phyloP scores from a whole-genome alignment of 2,888 invertebrate species.

The Dione juno region DNA sequence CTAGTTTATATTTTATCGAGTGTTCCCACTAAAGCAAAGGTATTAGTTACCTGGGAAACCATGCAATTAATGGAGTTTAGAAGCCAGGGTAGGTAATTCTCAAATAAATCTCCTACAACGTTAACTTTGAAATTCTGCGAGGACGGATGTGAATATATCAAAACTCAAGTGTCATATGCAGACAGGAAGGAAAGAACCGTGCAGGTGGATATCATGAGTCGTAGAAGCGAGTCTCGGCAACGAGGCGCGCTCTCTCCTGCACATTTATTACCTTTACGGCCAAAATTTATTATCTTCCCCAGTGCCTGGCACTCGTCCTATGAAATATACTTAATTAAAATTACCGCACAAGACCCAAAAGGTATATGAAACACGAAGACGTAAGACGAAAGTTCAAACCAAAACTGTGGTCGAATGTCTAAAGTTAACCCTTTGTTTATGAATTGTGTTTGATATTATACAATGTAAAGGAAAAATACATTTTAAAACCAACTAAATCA shows the following conservation, averaged over 20 bases:
- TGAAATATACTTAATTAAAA: slow-evolving; percentile 81
- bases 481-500: neutral
- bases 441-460: slow-evolving; percentile 20
- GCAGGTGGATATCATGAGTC: slow-evolving; percentile 68
- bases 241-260: slow-evolving; percentile 50
- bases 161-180: slow-evolving; percentile 57
- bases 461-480: slow-evolving; percentile 5
- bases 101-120: slow-evolving; percentile 35
- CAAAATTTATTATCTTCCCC: slow-evolving; percentile 70
- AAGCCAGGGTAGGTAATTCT: slow-evolving; percentile 23
- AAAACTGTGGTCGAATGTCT: slow-evolving; percentile 30
- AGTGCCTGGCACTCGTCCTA: slow-evolving; percentile 63
- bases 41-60: slow-evolving; percentile 9
- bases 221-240: slow-evolving; percentile 44
- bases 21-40: slow-evolving; percentile 34
- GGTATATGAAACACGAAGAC: slow-evolving; percentile 60
- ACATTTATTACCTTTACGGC: slow-evolving; percentile 75
- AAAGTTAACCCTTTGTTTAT: slow-evolving; percentile 22
- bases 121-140: slow-evolving; percentile 34
- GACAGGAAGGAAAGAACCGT: slow-evolving; percentile 63
- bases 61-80: slow-evolving; percentile 23
- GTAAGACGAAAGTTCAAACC: slow-evolving; percentile 41
- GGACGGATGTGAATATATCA: slow-evolving; percentile 45
- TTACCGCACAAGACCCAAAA: slow-evolving; percentile 69
- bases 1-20: slow-evolving; percentile 46